Evolutionary conservation across 2,113 vertebrate genomes (phyloP).

Genomic region (Hippolais icterina): DNA sequence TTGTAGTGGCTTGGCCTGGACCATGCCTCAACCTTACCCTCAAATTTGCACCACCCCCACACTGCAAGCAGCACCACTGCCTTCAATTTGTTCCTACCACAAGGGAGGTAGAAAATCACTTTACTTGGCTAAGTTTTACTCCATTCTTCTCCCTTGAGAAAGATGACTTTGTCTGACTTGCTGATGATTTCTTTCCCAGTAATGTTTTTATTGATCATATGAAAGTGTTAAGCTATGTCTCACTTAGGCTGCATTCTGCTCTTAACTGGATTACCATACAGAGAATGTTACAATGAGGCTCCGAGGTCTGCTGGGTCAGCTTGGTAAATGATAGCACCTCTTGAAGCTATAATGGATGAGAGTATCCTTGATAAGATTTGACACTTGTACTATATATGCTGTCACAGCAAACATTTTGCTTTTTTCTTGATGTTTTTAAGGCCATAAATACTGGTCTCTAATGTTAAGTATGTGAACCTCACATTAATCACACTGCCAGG

Average conservation of each 20-base stretch:
- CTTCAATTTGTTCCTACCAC: neutral
- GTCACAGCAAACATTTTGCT: constrained; percentile 54
- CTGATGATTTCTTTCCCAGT: neutral
- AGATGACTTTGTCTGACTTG: neutral
- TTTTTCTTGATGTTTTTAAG: constrained; percentile 62
- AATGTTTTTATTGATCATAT: neutral
- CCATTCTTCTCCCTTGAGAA: neutral
- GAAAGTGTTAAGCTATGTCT: constrained; percentile 22
- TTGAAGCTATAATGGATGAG: constrained; percentile 61
- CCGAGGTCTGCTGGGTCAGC: constrained; percentile 16
- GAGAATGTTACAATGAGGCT: constrained; percentile 24
- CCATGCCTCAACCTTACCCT: neutral
- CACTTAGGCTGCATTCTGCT: neutral
- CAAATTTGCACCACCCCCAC: neutral
- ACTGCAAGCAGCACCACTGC: accelerated
- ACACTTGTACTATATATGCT: constrained; percentile 48
- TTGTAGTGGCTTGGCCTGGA: neutral
- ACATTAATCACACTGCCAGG: constrained; percentile 54
- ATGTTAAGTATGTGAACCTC: constrained; percentile 62
- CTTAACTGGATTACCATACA: constrained; percentile 32
- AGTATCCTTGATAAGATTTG: constrained; percentile 62
- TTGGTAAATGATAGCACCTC: constrained; percentile 56
- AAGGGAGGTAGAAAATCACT: neutral
- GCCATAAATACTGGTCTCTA: constrained; percentile 51
- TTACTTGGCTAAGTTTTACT: neutral